A percentile compares a stretch with the other conserved stretches of the same genome.
Evolutionary conservation across 2,113 vertebrate genomes (phyloP).

Genomic region (Psammodynastes pulverulentus): DNA sequence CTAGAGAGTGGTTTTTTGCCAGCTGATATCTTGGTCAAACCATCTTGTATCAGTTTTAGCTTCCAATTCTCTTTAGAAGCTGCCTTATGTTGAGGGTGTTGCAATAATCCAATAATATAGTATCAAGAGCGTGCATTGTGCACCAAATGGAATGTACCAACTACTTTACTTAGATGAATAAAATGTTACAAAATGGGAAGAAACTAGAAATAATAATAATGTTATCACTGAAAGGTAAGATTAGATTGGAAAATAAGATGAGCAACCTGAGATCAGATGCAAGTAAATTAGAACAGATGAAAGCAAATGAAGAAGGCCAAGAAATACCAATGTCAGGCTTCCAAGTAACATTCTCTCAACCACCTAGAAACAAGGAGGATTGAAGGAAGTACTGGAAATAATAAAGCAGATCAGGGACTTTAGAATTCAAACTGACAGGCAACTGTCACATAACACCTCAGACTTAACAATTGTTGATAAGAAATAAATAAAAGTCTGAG

Average conservation of each 20-base stretch:
- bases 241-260: too few relatives aligned
- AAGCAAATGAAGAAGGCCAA: too few relatives aligned
- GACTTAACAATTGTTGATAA: too few relatives aligned
- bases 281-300: too few relatives aligned
- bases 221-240: too few relatives aligned
- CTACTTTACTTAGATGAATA: background rate
- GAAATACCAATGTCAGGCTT: too few relatives aligned
- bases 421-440: background rate
- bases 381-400: too few relatives aligned
- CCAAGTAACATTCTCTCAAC: too few relatives aligned
- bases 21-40: background rate
- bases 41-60: background rate
- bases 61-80: background rate
- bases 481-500: too few relatives aligned
- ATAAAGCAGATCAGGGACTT: background rate
- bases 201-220: background rate
- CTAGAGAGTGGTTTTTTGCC: background rate
- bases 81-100: background rate
- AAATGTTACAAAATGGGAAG: background rate
- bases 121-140: background rate
- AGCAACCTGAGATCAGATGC: too few relatives aligned
- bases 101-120: background rate
- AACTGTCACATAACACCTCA: too few relatives aligned
- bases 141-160: background rate
- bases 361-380: too few relatives aligned